These are phyloP conservation scores for Amblyjoppa proteus DNA, from an alignment of 2,888 invertebrate genomes.

Conservation along the genomic window DNA sequence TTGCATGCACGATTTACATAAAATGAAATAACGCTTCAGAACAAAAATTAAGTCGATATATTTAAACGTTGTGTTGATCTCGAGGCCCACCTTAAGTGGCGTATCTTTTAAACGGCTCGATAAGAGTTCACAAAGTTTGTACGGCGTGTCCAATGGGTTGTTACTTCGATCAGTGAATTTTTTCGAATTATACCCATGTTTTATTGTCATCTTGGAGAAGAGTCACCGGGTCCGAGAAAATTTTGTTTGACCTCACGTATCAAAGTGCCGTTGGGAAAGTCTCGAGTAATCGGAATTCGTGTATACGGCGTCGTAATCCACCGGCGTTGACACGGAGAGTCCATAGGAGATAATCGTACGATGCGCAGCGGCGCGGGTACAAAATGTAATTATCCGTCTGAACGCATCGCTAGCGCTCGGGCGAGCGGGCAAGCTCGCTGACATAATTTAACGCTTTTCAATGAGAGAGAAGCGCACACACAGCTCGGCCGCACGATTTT, in stretches of 20 bases:
- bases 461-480: slow-evolving; percentile 69
- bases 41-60: too few species aligned
- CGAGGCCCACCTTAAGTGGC: too few species aligned
- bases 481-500: slow-evolving; percentile 73
- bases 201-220: too few species aligned
- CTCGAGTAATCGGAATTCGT: slow-evolving; percentile 7
- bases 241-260: not conserved
- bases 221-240: not conserved
- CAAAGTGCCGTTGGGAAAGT: not conserved
- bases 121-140: too few species aligned
- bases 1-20: too few species aligned
- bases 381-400: slow-evolving; percentile 80
- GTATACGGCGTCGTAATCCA: not conserved
- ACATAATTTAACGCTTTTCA: slow-evolving; percentile 82
- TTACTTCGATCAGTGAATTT: too few species aligned
- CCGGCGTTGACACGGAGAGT: slow-evolving; percentile 43
- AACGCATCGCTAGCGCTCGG: slow-evolving; percentile 75
- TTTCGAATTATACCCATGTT: too few species aligned
- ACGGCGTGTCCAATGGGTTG: too few species aligned
- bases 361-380: slow-evolving; percentile 48
- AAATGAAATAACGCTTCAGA: too few species aligned
- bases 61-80: too few species aligned
- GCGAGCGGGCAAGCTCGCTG: slow-evolving; percentile 50
- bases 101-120: too few species aligned
- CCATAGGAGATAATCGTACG: slow-evolving; percentile 58